Base-by-base conservation (phyloP, 2,113 vertebrate species). In the Sinocyclocheilus rhinocerous region DNA sequence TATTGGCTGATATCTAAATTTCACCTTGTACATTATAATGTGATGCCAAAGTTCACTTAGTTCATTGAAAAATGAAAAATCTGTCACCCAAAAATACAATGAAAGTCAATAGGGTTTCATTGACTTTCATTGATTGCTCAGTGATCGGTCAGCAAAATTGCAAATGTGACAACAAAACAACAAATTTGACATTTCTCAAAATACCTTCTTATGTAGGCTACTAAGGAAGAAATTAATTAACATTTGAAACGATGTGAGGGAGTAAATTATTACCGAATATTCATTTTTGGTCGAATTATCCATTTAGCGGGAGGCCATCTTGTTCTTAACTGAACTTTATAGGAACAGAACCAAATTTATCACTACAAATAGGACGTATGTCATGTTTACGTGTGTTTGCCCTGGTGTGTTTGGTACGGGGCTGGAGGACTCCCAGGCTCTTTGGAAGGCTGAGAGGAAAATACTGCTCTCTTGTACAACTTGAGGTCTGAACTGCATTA, bases 381-480 rank as follows among this genome's bases (percentile, higher is more conserved):
- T 72, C 45, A 33, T 39, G 3, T 36, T 16, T 52, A 3, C 4
- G 26, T 85, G 39, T 86, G 67, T 33, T 39, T 70, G 59, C 88
- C n/a, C 50, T 20, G 63, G 36, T 85, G 29, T 78, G 24, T 83
- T n/a, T 72, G 50, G 72, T 50, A 84, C 73, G 83, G 77, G 88
- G 84, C 85, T 90, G 85, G 67, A 89, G 36, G 48, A 18, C 79
- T 89, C 87, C 88, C 86, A 88, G 80, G 29, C 69, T 50, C 81
- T 89, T 91, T 95, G 94, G 93, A 93, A 87, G 75, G 83, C 87
- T 48, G 83, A 48, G 87, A 88, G 91, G 92, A 93, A 94, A 94
- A 93, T 79, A 77, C 89, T 91, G 72, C 88, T 92, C 88, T 90
- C 59, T 84, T 92, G 84, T 91, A 91, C 82, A 92, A 84, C 84